Conservation (phyloP, 2,113 vertebrate species). For the Otus sunia region DNA sequence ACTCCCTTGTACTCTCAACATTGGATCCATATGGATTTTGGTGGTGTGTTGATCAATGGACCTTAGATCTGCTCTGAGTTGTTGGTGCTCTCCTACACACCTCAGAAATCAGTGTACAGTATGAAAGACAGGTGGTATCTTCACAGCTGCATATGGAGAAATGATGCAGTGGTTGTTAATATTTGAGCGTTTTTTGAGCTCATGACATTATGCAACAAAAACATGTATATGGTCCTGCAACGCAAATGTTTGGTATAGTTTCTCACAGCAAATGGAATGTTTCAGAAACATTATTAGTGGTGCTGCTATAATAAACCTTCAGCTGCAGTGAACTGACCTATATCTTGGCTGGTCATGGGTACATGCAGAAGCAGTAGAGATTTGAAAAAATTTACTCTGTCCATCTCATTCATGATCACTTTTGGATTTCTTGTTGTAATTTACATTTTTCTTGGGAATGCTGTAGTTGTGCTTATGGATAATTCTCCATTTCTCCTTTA, state of each 20-base stretch:
- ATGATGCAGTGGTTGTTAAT: neutral
- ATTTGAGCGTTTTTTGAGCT: neutral
- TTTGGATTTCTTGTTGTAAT: neutral
- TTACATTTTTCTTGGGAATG: neutral
- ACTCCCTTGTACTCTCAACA: neutral
- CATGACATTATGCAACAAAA: neutral
- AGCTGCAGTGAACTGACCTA: neutral
- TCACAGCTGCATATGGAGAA: neutral
- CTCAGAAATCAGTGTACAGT: neutral
- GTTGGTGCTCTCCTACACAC: neutral
- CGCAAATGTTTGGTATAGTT: neutral
- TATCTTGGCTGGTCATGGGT: neutral
- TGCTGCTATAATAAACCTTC: neutral
- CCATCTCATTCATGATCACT: neutral
- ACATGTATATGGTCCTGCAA: neutral
- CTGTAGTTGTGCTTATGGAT: neutral
- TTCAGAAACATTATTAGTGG: neutral
- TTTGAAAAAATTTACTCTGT: neutral
- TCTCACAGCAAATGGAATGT: neutral
- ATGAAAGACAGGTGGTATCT: neutral
- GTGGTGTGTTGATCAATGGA: neutral
- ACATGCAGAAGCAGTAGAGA: neutral
- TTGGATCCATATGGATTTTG: neutral
- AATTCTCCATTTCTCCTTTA: neutral
- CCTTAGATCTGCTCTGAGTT: neutral